Evolutionary conservation across 2,113 vertebrate genomes (phyloP).

Genomic region (Heptranchias perlo): DNA sequence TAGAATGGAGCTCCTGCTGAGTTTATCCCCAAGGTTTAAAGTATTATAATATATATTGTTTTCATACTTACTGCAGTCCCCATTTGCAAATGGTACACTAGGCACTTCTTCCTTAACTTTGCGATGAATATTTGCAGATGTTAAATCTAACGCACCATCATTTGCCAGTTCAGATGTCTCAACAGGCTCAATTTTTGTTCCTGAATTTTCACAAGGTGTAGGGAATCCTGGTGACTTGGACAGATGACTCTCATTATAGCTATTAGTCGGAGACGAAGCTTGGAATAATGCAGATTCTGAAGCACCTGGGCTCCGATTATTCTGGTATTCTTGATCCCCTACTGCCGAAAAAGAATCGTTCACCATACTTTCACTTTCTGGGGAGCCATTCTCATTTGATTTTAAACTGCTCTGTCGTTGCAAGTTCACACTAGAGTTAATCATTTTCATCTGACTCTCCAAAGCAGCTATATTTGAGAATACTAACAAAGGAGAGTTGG

Average conservation of each 20-base stretch:
- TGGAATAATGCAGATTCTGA: conserved; percentile 65
- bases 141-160: conserved; percentile 80
- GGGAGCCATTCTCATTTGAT: conserved; percentile 59
- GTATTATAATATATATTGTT: background rate
- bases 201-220: conserved; percentile 51
- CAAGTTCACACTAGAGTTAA: conserved; percentile 58
- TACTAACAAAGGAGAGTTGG: conserved; percentile 46
- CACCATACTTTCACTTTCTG: conserved; percentile 71
- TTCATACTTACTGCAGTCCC: conserved; percentile 68
- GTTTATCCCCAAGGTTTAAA: background rate
- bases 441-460: conserved; percentile 69
- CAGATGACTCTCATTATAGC: conserved; percentile 59
- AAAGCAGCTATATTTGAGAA: conserved; percentile 60
- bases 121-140: conserved; percentile 64
- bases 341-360: conserved; percentile 65
- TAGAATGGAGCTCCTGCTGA: background rate
- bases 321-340: conserved; percentile 73
- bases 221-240: conserved; percentile 68
- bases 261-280: conserved; percentile 73
- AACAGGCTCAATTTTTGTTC: conserved; percentile 54
- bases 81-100: conserved; percentile 60
- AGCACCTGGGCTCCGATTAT: conserved; percentile 68
- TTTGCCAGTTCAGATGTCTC: conserved; percentile 68
- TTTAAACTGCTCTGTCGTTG: conserved; percentile 78
- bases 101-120: conserved; percentile 74